Evolutionary conservation across 2,113 vertebrate species (phyloP).

Genomic region (Solea senegalensis): DNA sequence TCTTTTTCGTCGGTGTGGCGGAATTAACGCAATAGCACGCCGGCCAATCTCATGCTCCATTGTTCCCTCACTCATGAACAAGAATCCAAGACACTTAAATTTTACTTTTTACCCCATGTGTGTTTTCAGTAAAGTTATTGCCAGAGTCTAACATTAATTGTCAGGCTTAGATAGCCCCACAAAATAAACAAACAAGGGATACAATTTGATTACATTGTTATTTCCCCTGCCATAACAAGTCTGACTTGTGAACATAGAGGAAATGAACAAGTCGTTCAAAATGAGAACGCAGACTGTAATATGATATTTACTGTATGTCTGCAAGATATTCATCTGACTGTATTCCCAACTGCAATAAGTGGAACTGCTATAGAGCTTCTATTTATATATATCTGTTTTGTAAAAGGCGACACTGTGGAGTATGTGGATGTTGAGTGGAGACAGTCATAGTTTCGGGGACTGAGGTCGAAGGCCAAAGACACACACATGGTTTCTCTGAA

Average conservation of each 20-base stretch:
- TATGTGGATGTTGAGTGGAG: not conserved
- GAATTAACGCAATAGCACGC: too few relatives aligned
- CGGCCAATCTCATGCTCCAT: too few relatives aligned
- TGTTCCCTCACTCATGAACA: too few relatives aligned
- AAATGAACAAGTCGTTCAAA: slow-evolving; percentile 14
- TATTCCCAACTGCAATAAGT: slow-evolving; percentile 53
- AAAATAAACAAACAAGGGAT: slow-evolving; percentile 8
- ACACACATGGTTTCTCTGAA: too few relatives aligned
- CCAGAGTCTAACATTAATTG: not conserved
- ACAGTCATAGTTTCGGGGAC: too few relatives aligned
- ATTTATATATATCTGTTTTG: slow-evolving; percentile 7
- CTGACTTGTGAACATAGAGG: slow-evolving; percentile 11
- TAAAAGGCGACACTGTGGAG: not conserved
- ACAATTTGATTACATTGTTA: slow-evolving; percentile 13
- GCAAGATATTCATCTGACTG: slow-evolving; percentile 27
- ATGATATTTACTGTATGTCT: slow-evolving; percentile 19
- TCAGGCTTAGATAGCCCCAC: not conserved
- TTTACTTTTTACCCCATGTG: too few relatives aligned
- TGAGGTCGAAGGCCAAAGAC: too few relatives aligned
- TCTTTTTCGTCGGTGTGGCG: too few relatives aligned
- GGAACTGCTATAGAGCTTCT: slow-evolving; percentile 31
- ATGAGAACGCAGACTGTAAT: slow-evolving; percentile 27
- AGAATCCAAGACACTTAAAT: too few relatives aligned
- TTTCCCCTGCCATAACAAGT: slow-evolving; percentile 12
- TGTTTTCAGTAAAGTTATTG: not conserved